Percentiles rank a stretch among this genome's conserved stretches.
Conservation (phyloP, 2,888 invertebrate species). For the Megaustenia siamemsis region DNA sequence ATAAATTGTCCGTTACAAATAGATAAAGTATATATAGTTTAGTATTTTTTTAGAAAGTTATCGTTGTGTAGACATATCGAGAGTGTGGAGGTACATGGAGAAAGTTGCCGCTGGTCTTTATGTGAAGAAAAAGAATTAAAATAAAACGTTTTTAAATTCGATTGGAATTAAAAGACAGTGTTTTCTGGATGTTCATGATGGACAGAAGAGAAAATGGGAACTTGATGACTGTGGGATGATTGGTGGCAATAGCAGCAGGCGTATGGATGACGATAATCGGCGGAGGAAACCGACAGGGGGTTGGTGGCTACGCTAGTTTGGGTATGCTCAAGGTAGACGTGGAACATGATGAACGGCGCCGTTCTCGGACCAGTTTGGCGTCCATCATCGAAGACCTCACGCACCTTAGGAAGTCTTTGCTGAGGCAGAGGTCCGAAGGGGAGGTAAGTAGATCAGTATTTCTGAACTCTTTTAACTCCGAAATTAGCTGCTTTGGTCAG, state of each 20-base stretch:
- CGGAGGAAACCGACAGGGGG: constrained; percentile 35
- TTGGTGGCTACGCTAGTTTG: constrained; percentile 39
- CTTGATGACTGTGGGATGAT: constrained; percentile 10
- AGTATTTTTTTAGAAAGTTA: too few species aligned
- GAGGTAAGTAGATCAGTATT: constrained; percentile 62
- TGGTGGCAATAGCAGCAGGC: neutral
- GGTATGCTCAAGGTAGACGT: constrained; percentile 44
- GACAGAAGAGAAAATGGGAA: neutral
- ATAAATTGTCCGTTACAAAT: too few species aligned
- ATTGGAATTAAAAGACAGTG: too few species aligned
- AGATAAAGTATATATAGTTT: too few species aligned
- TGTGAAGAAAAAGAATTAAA: too few species aligned
- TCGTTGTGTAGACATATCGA: too few species aligned
- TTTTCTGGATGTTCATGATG: neutral
- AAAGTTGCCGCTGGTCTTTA: too few species aligned
- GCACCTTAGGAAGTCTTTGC: constrained; percentile 68
- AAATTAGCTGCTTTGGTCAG: too few species aligned
- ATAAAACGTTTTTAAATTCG: too few species aligned
- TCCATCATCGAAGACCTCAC: constrained; percentile 73
- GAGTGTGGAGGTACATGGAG: too few species aligned
- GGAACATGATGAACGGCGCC: constrained; percentile 51
- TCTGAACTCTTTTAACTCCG: too few species aligned
- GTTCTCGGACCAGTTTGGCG: constrained; percentile 70
- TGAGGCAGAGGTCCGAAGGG: constrained; percentile 63
- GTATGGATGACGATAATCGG: constrained; percentile 52